Conservation (phyloP, 2,113 vertebrate species). For the Campylomormyrus numenius region DNA sequence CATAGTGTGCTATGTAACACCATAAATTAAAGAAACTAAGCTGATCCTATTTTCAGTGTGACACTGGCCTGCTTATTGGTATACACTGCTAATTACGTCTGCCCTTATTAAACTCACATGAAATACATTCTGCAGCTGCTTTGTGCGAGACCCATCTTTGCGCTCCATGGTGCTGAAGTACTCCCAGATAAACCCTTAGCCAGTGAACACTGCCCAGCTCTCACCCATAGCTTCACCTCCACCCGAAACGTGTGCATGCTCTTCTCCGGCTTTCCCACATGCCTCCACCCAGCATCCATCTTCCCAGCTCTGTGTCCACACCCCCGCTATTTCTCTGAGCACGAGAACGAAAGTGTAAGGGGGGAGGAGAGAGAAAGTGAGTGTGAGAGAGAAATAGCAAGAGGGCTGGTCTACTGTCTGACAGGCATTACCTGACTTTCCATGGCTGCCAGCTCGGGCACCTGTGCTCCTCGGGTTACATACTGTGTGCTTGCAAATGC, state of each 20-base stretch:
- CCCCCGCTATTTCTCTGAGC: constrained; percentile 22
- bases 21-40: neutral
- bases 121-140: neutral
- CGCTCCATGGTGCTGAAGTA: neutral
- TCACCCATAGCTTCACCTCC: neutral
- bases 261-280: neutral
- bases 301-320: neutral
- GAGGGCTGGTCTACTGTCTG: neutral
- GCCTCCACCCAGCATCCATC: neutral
- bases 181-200: neutral
- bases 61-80: neutral
- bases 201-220: neutral
- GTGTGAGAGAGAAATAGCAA: constrained; percentile 12
- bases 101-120: neutral
- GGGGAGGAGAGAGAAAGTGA: constrained; percentile 37
- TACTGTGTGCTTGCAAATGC: neutral
- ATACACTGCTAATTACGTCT: neutral
- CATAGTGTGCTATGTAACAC: neutral
- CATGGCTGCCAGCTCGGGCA: neutral
- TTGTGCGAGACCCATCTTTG: neutral
- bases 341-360: constrained; percentile 39
- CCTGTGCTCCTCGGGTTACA: neutral
- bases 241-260: neutral
- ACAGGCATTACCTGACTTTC: neutral
- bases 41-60: neutral